Conservation (phyloP, 2,113 vertebrate genomes). For the Myiagra hebetior region DNA sequence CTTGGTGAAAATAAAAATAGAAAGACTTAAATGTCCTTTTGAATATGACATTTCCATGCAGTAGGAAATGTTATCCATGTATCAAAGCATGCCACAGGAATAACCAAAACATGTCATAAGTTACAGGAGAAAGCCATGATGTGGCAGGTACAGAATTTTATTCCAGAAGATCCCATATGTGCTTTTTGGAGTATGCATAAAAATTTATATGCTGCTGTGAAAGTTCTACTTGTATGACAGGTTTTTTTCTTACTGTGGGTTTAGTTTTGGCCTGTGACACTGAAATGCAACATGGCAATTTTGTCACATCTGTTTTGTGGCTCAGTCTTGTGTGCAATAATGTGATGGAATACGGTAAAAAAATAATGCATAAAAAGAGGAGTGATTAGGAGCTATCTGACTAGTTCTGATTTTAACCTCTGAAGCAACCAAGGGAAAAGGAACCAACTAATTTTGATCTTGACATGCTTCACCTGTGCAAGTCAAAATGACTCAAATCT, state of each 20-base stretch:
- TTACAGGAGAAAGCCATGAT: background rate
- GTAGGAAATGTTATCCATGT: background rate
- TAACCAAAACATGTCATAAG: background rate
- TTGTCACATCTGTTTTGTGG: background rate
- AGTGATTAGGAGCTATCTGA: background rate
- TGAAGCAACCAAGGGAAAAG: background rate
- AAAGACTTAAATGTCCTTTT: background rate
- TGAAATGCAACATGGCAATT: background rate
- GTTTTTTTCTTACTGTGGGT: background rate
- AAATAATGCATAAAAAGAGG: background rate
- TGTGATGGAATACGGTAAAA: background rate
- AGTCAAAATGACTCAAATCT: background rate
- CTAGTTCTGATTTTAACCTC: background rate
- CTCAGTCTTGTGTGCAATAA: background rate
- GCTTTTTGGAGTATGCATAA: background rate
- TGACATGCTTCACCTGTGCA: background rate
- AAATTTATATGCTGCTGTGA: background rate
- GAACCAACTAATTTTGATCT: background rate
- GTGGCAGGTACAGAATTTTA: background rate
- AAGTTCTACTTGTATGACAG: background rate
- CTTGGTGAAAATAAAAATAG: background rate
- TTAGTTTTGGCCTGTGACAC: background rate
- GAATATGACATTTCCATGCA: background rate
- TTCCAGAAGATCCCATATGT: background rate
- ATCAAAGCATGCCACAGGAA: background rate